These are phyloP conservation scores for Brachionus plicatilis DNA, from an alignment of 1,140 invertebrate species.

Conservation along the genomic window DNA sequence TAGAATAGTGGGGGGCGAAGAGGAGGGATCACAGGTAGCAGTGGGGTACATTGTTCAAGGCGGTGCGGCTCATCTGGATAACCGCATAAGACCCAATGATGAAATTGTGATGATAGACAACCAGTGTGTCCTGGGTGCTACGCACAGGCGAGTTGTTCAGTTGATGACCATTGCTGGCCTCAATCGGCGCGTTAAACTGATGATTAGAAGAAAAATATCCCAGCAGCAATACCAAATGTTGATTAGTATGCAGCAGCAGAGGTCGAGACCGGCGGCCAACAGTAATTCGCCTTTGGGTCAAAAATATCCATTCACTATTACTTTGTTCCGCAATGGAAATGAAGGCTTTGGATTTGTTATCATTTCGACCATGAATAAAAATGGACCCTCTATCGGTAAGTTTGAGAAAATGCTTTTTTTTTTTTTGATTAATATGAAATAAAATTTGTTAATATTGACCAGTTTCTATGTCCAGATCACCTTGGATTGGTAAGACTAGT, in stretches of 20 bases:
- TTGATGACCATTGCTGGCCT: slow-evolving; percentile 75
- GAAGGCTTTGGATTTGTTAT: slow-evolving; percentile 99
- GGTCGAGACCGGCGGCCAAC: neutral
- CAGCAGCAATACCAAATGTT: slow-evolving; percentile 39
- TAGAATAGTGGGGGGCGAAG: slow-evolving; percentile 93
- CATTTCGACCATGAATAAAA: slow-evolving; percentile 88
- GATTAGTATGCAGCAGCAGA: slow-evolving; percentile 31
- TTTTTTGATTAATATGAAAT: too few species aligned
- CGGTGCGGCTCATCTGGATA: slow-evolving; percentile 81
- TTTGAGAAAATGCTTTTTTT: slow-evolving; percentile 39
- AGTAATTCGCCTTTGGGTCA: neutral
- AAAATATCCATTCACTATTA: slow-evolving; percentile 69
- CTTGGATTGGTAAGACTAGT: slow-evolving; percentile 21
- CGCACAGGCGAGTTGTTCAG: slow-evolving; percentile 81
- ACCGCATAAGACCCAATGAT: slow-evolving; percentile 75
- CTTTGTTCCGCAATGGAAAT: slow-evolving; percentile 78
- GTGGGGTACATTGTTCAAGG: slow-evolving; percentile 90
- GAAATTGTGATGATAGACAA: slow-evolving; percentile 81
- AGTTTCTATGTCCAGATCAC: neutral
- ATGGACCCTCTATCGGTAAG: slow-evolving; percentile 84
- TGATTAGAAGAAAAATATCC: slow-evolving; percentile 51
- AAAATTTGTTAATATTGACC: neutral
- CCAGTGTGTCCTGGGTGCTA: slow-evolving; percentile 71
- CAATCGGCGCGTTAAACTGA: slow-evolving; percentile 64
- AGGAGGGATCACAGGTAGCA: slow-evolving; percentile 88